Conservation (phyloP, 2,888 invertebrate species). For the Ormyrus pomaceus region DNA sequence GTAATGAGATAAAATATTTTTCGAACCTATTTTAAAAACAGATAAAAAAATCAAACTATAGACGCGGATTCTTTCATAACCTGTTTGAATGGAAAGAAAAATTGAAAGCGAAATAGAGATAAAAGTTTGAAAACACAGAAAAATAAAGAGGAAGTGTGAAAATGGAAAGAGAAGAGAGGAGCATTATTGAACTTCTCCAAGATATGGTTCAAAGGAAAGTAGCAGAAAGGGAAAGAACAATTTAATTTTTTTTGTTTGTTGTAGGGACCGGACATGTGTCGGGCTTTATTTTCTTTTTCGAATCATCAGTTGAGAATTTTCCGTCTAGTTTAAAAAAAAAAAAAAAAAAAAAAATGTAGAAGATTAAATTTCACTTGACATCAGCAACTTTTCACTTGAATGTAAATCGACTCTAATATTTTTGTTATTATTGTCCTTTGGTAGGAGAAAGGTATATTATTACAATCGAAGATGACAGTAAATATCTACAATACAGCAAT, state of each 20-base stretch:
- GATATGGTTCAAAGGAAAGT: background rate
- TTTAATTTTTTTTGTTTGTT: conserved; percentile 35
- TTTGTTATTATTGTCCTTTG: no score
- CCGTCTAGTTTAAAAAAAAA: background rate
- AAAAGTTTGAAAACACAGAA: conserved; percentile 13
- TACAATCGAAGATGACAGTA: no score
- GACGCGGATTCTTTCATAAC: no score
- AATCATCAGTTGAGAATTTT: conserved; percentile 13
- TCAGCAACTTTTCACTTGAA: background rate
- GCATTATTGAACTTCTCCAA: conserved; percentile 19
- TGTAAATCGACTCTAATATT: no score
- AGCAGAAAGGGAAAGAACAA: conserved; percentile 8
- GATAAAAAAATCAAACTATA: no score
- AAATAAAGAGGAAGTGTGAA: conserved; percentile 15
- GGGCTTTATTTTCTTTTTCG: background rate
- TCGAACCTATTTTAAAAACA: no score
- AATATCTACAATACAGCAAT: no score
- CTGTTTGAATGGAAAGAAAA: background rate
- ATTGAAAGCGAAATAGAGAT: conserved; percentile 1
- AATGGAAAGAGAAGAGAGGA: background rate
- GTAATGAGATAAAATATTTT: no score
- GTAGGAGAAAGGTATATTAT: no score
- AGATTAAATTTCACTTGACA: conserved; percentile 12
- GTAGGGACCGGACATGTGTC: background rate
- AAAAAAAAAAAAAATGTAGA: background rate